These are phyloP conservation scores for Barbus barbus DNA, from an alignment of 2,113 vertebrate species.

Conservation along the genomic window DNA sequence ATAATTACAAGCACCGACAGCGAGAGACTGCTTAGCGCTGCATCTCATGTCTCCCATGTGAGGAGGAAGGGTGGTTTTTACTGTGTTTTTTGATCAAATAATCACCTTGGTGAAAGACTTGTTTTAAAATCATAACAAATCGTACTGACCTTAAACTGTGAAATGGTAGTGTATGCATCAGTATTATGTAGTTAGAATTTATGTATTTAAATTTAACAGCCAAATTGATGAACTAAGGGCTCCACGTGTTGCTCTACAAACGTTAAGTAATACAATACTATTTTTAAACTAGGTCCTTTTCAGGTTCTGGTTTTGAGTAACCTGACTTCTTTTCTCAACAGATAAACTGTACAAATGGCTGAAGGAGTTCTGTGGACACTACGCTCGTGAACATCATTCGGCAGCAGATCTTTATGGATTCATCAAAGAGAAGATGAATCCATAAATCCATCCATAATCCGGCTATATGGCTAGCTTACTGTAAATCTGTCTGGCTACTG, in stretches of 20 bases:
- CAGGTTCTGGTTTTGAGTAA: background rate
- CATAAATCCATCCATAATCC: too few relatives aligned
- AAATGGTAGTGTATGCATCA: too few relatives aligned
- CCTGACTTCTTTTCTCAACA: slow-evolving; percentile 32
- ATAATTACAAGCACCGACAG: too few relatives aligned
- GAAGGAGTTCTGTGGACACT: slow-evolving; percentile 51
- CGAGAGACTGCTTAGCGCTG: too few relatives aligned
- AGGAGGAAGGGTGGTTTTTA: too few relatives aligned
- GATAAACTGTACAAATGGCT: slow-evolving; percentile 56
- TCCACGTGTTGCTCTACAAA: background rate
- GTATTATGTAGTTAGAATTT: too few relatives aligned
- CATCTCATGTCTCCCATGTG: too few relatives aligned
- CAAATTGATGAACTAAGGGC: background rate
- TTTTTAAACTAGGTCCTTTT: background rate
- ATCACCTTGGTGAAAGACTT: too few relatives aligned
- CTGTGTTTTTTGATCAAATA: too few relatives aligned
- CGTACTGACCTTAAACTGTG: too few relatives aligned
- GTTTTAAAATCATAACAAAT: too few relatives aligned
- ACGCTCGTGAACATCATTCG: rapidly evolving
- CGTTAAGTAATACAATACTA: background rate
- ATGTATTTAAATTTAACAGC: too few relatives aligned
- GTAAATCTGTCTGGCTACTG: background rate
- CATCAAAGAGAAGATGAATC: slow-evolving; percentile 46
- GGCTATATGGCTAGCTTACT: background rate
- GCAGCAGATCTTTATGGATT: slow-evolving; percentile 58